Evolutionary conservation across 1,140 invertebrate species (phyloP).

Genomic region (Heliconius congener): DNA sequence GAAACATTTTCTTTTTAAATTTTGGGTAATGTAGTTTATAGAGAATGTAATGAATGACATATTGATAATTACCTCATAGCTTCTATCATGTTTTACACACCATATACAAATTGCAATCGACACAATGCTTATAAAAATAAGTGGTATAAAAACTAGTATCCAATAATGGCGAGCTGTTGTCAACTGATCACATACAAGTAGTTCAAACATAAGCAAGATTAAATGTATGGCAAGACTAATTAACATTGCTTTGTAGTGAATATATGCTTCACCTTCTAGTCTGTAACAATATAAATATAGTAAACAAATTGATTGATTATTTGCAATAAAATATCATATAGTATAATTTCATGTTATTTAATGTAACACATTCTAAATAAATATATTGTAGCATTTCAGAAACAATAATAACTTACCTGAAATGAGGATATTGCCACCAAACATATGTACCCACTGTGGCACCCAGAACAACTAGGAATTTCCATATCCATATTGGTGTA

Average conservation of each 20-base stretch:
- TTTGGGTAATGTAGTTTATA: background rate
- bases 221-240: slow-evolving; percentile 96
- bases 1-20: too few species aligned
- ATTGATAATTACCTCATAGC: slow-evolving; percentile 89
- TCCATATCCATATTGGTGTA: slow-evolving; percentile 98
- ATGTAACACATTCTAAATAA: background rate
- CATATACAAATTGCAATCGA: slow-evolving; percentile 98
- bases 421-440: slow-evolving; percentile 97
- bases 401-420: slow-evolving; percentile 83
- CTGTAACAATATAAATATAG: slow-evolving; percentile 76
- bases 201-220: slow-evolving; percentile 97
- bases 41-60: background rate
- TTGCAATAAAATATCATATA: background rate
- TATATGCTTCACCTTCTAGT: slow-evolving; percentile 96
- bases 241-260: slow-evolving; percentile 98
- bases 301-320: background rate
- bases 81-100: slow-evolving; percentile 98
- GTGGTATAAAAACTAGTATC: slow-evolving; percentile 97
- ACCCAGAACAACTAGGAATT: slow-evolving; percentile 93
- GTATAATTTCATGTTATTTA: background rate
- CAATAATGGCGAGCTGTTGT: slow-evolving; percentile 94
- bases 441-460: slow-evolving; percentile 95
- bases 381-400: background rate
- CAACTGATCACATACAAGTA: slow-evolving; percentile 97
- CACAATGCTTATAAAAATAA: slow-evolving; percentile 97